Base-by-base conservation (phyloP, 2,888 invertebrate genomes). In the Tetanocera ferruginea region DNA sequence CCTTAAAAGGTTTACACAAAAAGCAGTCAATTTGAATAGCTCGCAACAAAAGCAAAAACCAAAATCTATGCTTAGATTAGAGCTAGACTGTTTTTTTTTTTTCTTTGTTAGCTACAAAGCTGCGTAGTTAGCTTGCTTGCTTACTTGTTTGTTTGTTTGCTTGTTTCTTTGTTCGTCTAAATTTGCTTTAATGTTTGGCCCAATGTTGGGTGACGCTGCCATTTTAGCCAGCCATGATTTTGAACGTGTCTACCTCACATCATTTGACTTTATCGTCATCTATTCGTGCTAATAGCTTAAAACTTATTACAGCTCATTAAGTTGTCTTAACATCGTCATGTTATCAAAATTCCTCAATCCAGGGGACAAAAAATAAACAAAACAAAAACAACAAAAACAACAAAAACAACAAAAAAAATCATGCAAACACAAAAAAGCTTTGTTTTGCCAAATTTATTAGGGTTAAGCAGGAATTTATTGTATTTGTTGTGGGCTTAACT, bases 241-340 rank as follows among this genome's bases (percentile, higher is more conserved):
- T 43, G 43, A 6, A 43, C 11, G 43, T 43, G 43, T 4, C 43
- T 43, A 43, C 43, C 43, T 43, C 43, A 43, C 43, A 43, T 43
- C 43, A 23, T 2, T 28, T 25, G 3, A 28, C 57, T 60, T 28
- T 23, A 14, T 60, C 19, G 9, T 60, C 57, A 23, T 60, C 57
- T 19, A 23, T 19, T 23, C 55, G 19, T 78, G 78, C 81, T 81
- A 81, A 80, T 78, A 81, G 78, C 81, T 81, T 81, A 76, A 81
- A 78, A 82, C 80, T 83, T 82, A 82, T 82, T 82, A 82, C 81
- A 80, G 81, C 82, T 81, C 83, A 82, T 83, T 83, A 83, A 81
- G 82, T 82, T 83, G 82, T 82, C 81, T 81, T 79, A 79, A 78
- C 80, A 76, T 71, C 79, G 77, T 78, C 62, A 51, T 78, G 77